A percentile compares a stretch with the other conserved stretches of the same genome.
Conservation (phyloP, 2,113 vertebrate genomes). For the Grammomys surdaster region DNA sequence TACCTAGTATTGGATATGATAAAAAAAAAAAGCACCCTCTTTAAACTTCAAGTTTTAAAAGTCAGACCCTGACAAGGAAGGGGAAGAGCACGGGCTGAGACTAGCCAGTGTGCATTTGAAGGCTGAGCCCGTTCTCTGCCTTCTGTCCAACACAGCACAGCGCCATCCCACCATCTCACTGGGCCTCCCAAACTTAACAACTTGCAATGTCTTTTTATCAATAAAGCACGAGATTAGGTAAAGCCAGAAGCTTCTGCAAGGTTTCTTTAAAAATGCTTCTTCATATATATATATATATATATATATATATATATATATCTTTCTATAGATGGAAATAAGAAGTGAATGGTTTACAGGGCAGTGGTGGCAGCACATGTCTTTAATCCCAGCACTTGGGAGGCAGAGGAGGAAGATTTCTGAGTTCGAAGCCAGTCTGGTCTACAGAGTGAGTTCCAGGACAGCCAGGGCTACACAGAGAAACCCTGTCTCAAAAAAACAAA, state of each 20-base stretch:
- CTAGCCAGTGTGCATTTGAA: not conserved
- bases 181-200: not conserved
- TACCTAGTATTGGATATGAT: not conserved
- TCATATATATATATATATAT: not conserved
- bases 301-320: not conserved
- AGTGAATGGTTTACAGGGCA: not conserved
- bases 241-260: not conserved
- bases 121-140: not conserved
- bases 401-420: no score
- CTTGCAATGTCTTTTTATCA: not conserved
- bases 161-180: not conserved
- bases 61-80: not conserved
- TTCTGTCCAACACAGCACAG: not conserved
- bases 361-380: no score
- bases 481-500: no score
- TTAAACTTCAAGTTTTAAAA: not conserved
- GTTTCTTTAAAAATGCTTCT: constrained; percentile 13
- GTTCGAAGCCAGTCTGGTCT: no score
- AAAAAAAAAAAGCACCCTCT: not conserved
- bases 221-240: not conserved
- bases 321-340: constrained; percentile 4
- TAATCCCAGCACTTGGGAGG: no score
- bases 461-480: no score
- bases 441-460: no score
- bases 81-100: not conserved